Evolutionary conservation across 1,140 invertebrate genomes (phyloP), one percentile per base, ranked within the genome.

Genomic region (Limonius californicus): DNA sequence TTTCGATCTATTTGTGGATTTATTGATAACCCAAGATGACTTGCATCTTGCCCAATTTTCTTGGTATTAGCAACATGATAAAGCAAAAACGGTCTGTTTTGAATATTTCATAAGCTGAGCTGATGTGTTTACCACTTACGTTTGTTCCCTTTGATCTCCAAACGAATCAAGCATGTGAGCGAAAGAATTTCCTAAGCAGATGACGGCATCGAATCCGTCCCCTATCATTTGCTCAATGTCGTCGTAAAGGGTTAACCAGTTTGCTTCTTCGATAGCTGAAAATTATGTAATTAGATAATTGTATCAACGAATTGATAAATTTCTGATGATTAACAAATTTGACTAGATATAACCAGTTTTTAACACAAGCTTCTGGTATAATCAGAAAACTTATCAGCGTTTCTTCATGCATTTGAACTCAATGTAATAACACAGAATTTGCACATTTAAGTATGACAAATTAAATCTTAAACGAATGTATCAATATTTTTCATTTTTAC

Each of bases 181-280:
- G 76, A 94, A 95, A 9, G 91, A 94, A 74, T 95, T 95, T 58
- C 92, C 92, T 30, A 94, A 79, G 70, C 91, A 94, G 64, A 94
- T 89, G 0, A 94, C 87, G 0, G 89, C 89, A 74, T 92, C 90
- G 69, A 91, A 91, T 27, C 84, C 83, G 11, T 81, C 81, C 0
- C 79, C 81, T 9, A 86, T 75, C 16, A 88, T 75, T 2, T 82
- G 70, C 27, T 81, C 73, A 18, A 89, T 84, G 68, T 94, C 91
- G 9, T 88, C 82, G 7, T 85, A 82, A 1, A 92, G 65, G 0
- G 87, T 88, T 61, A 90, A 72, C 89, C 89, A 91, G 70, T 90
- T 90, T 0, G 89, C 89, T 78, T 92, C 89, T 75, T 91, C 89
- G 70, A 91, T 90, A 11, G 88, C 89, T 91, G 67, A 8, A 76